phyloP scores from a whole-genome alignment of 30 jellyfish, hydroid and myxozoan species.

The Turritopsis dohrnii region DNA sequence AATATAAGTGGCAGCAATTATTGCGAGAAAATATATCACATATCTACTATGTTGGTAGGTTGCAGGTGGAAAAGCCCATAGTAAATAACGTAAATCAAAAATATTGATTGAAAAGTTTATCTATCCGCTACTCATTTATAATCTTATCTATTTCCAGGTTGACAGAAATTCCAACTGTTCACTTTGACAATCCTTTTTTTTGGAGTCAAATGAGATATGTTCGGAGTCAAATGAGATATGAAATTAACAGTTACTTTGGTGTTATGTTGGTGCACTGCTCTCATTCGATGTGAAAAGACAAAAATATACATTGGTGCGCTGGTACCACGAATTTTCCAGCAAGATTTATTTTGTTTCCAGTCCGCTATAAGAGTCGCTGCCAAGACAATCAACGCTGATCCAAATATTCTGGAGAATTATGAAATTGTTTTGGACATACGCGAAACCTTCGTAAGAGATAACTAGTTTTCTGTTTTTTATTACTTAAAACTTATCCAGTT shows the following conservation, averaged over 20 bases:
- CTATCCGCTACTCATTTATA: no score
- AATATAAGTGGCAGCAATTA: no score
- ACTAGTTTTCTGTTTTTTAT: not conserved
- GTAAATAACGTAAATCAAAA: no score
- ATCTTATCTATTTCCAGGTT: no score
- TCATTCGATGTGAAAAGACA: not conserved
- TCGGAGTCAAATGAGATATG: not conserved
- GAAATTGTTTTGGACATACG: conserved; percentile 7
- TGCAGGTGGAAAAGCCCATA: no score
- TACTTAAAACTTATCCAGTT: no score
- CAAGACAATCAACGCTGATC: not conserved
- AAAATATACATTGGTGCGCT: not conserved
- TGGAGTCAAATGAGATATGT: not conserved
- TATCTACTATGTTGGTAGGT: no score
- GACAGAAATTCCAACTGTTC: no score
- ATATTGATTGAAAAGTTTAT: no score
- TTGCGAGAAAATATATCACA: no score
- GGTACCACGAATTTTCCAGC: conserved; percentile 9
- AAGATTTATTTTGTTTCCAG: conserved; percentile 3
- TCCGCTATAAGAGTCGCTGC: conserved; percentile 10
- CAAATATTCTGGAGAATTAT: not conserved
- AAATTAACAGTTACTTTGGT: not conserved
- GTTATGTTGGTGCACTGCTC: not conserved
- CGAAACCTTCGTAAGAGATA: not conserved
- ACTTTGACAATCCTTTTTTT: no score